phyloP scores from a whole-genome alignment of 53 echinoderm and acorn worm genomes.

The Holothuria leucospilota region DNA sequence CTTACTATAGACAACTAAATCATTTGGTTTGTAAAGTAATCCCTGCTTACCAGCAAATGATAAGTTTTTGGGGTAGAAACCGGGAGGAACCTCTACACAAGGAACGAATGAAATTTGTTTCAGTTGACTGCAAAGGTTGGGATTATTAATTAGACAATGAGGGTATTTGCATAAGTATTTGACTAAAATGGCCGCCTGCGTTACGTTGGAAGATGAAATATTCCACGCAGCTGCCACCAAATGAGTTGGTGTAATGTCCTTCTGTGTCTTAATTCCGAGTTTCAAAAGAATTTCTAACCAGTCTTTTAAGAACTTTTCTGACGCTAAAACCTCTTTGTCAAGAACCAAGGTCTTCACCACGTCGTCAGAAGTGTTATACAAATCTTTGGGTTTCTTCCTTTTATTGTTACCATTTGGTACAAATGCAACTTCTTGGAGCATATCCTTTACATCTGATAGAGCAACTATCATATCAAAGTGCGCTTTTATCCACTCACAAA shows the following conservation, averaged over 20 bases:
- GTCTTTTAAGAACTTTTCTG: background rate
- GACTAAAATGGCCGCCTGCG: conserved; percentile 20
- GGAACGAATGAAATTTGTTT: conserved; percentile 16
- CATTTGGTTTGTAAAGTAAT: conserved; percentile 22
- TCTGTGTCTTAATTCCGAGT: conserved; percentile 34
- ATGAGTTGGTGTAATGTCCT: conserved; percentile 6
- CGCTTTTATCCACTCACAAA: background rate
- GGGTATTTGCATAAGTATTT: conserved; percentile 18
- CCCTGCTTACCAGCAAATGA: background rate
- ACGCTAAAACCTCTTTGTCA: conserved; percentile 16
- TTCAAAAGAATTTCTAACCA: background rate
- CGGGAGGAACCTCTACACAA: conserved; percentile 1
- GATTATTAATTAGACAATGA: background rate
- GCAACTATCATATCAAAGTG: background rate
- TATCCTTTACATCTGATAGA: background rate
- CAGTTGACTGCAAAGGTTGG: background rate
- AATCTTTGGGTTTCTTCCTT: conserved; percentile 2
- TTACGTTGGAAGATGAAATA: background rate
- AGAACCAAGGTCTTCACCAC: conserved; percentile 6
- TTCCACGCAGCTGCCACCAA: conserved; percentile 8
- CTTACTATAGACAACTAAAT: conserved; percentile 23
- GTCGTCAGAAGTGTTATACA: conserved; percentile 41
- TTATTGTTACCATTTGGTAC: conserved; percentile 20
- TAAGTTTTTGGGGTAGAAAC: conserved; percentile 38
- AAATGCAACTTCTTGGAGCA: conserved; percentile 6